Conservation (phyloP, 2,113 vertebrate species). For the Tiliqua scincoides region DNA sequence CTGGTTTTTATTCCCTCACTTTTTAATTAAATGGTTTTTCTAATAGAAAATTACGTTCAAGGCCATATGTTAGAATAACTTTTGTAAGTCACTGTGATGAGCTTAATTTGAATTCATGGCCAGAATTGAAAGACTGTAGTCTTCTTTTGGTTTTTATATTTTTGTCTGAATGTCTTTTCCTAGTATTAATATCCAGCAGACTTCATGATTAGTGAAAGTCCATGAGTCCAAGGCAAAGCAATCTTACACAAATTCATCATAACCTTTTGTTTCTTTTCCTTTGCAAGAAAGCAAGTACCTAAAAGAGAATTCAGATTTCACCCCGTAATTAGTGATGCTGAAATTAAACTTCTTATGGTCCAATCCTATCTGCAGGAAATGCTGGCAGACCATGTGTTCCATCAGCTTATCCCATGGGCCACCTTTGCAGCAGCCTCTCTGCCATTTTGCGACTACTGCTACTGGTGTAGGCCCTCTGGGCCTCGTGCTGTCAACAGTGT, state of each 20-base stretch:
- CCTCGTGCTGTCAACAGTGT: too few relatives aligned
- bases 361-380: too few relatives aligned
- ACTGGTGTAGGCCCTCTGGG: too few relatives aligned
- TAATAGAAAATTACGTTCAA: not conserved
- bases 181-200: not conserved
- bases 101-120: not conserved
- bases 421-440: too few relatives aligned
- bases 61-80: not conserved
- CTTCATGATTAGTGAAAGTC: not conserved
- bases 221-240: not conserved
- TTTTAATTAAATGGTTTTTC: not conserved
- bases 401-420: too few relatives aligned
- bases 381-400: too few relatives aligned
- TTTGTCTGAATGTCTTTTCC: not conserved
- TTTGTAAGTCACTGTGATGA: not conserved
- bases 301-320: not conserved
- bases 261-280: slow-evolving; percentile 8
- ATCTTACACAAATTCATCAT: not conserved
- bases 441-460: too few relatives aligned
- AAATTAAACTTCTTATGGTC: slow-evolving; percentile 6
- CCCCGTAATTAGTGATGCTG: slow-evolving; percentile 33
- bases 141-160: not conserved
- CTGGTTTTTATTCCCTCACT: not conserved
- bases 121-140: not conserved
- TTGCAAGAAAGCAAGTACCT: not conserved